Evolutionary conservation across 1,140 invertebrate genomes (phyloP).

Genomic region (Drosophila littoralis): DNA sequence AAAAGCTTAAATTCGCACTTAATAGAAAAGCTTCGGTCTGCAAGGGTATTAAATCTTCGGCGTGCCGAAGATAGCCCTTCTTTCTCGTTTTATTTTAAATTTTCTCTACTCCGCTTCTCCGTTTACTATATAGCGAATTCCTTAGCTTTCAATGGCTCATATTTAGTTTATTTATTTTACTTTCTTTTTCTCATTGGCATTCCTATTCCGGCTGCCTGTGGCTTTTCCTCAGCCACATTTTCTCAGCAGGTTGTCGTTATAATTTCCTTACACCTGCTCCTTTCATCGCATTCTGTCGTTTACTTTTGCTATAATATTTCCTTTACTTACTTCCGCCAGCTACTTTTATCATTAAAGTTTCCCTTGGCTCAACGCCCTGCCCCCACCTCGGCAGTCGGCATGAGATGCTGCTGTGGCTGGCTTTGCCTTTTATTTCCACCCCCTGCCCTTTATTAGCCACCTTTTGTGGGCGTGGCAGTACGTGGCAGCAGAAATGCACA

Average conservation of each 20-base stretch:
- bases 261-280: slow-evolving; percentile 39
- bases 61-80: too few species aligned
- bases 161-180: background rate
- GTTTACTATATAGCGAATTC: background rate
- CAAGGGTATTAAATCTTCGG: too few species aligned
- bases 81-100: background rate
- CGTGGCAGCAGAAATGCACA: slow-evolving; percentile 58
- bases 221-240: slow-evolving; percentile 1
- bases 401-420: background rate
- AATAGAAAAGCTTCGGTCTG: too few species aligned
- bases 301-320: slow-evolving; percentile 39
- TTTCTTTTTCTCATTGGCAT: background rate
- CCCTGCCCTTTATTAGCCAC: background rate
- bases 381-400: slow-evolving; percentile 1
- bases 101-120: background rate
- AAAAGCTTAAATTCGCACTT: too few species aligned
- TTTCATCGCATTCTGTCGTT: slow-evolving; percentile 9
- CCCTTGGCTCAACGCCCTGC: slow-evolving; percentile 5
- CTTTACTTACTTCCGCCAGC: slow-evolving; percentile 28
- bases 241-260: slow-evolving; percentile 30
- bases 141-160: slow-evolving; percentile 5
- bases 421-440: background rate
- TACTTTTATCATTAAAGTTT: slow-evolving; percentile 72
- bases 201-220: background rate
- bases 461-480: slow-evolving; percentile 32